These are phyloP conservation scores for Phania funesta DNA, from an alignment of 2,888 invertebrate species.

Conservation along the genomic window DNA sequence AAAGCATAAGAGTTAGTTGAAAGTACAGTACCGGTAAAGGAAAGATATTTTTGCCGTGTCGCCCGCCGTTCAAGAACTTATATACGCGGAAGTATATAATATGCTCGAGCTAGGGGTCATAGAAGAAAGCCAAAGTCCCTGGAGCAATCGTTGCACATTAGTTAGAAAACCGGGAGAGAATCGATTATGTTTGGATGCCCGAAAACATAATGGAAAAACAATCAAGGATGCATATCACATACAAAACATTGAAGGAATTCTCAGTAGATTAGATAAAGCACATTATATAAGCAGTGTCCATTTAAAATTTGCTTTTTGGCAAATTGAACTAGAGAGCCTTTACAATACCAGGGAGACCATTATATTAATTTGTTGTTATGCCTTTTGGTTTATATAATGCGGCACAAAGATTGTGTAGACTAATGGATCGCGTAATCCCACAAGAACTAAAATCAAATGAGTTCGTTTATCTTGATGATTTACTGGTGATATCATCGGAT, in stretches of 20 bases:
- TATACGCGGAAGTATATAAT: not conserved
- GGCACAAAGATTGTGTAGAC: constrained; percentile 62
- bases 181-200: no score
- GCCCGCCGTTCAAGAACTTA: not conserved
- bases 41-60: not conserved
- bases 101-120: no score
- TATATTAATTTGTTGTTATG: no score
- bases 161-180: no score
- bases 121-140: no score
- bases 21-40: not conserved
- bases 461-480: constrained; percentile 58
- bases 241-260: not conserved
- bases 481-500: constrained; percentile 27
- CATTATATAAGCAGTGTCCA: constrained; percentile 36
- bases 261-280: constrained; percentile 25
- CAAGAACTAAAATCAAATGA: constrained; percentile 30
- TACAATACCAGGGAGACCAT: no score
- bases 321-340: constrained; percentile 37
- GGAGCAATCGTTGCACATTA: no score
- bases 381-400: constrained; percentile 40
- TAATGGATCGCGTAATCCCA: constrained; percentile 69
- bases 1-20: not conserved
- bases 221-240: constrained; percentile 34
- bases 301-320: constrained; percentile 40
- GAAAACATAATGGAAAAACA: no score